Evolutionary conservation across 2,113 vertebrate species (phyloP).

Genomic region (Dolichotis patagonum): DNA sequence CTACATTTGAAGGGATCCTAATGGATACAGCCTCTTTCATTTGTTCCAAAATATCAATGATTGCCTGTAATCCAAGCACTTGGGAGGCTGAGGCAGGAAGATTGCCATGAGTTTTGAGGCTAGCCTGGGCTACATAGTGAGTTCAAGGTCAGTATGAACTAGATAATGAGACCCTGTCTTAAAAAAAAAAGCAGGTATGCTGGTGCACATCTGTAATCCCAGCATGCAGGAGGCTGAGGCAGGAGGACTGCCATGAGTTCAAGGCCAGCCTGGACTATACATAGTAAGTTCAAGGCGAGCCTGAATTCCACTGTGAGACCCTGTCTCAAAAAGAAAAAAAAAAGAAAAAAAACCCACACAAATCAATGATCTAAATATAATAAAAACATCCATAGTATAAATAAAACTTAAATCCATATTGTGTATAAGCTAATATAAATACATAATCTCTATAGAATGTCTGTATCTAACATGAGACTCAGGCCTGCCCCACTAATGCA

Average conservation of each 20-base stretch:
- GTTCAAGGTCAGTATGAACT: background rate
- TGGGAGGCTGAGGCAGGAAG: background rate
- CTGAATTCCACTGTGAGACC: background rate
- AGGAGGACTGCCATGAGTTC: background rate
- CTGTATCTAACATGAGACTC: background rate
- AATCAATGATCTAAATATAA: background rate
- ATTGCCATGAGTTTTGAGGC: background rate
- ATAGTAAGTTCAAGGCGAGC: background rate
- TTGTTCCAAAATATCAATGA: background rate
- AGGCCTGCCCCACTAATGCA: background rate
- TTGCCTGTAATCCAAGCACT: background rate
- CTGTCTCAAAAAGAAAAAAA: background rate
- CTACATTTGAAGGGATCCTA: background rate
- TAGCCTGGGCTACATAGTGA: background rate
- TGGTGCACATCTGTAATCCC: background rate
- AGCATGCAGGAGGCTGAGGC: background rate
- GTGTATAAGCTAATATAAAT: background rate
- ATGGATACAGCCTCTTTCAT: background rate
- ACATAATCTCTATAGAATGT: background rate
- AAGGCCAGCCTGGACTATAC: background rate
- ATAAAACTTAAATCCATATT: background rate
- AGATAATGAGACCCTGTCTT: background rate
- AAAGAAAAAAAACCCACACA: no score
- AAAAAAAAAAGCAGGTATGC: background rate
- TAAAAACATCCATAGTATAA: background rate